These are phyloP conservation scores for Phylloscopus trochilus DNA, from an alignment of 2,113 vertebrate species.

Conservation along the genomic window DNA sequence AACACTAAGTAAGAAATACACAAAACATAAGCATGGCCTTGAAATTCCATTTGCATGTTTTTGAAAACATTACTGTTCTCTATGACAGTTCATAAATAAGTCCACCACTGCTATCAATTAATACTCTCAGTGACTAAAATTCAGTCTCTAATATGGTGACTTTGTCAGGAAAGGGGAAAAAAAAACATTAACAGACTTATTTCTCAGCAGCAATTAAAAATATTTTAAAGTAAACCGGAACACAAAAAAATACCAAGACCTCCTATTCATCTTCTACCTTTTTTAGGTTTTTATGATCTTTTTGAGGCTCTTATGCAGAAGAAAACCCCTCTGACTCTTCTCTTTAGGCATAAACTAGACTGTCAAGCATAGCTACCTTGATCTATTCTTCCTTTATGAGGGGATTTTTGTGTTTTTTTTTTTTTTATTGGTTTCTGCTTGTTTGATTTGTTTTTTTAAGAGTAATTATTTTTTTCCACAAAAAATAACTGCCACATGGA, in stretches of 20 bases:
- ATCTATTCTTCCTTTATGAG: not conserved
- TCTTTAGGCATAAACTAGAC: not conserved
- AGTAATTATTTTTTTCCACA: not conserved
- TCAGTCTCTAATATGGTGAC: not conserved
- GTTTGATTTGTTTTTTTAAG: not conserved
- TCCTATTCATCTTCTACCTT: not conserved
- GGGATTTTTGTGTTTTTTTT: not conserved
- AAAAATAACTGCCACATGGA: not conserved
- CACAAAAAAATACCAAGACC: not conserved
- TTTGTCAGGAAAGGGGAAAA: not conserved
- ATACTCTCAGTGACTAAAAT: not conserved
- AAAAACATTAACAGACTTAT: not conserved
- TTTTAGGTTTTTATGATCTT: not conserved
- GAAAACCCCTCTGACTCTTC: not conserved
- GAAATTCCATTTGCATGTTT: not conserved
- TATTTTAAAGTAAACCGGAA: not conserved
- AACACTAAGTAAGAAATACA: not conserved
- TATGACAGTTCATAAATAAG: not conserved
- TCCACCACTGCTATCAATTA: not conserved
- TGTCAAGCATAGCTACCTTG: not conserved
- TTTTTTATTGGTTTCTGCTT: too few species aligned
- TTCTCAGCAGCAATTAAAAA: not conserved
- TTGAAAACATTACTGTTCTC: not conserved
- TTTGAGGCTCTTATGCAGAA: not conserved
- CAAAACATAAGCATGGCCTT: not conserved